Evolutionary conservation across 2,113 vertebrate genomes (phyloP).

Genomic region (Melanerpes aurifrons): DNA sequence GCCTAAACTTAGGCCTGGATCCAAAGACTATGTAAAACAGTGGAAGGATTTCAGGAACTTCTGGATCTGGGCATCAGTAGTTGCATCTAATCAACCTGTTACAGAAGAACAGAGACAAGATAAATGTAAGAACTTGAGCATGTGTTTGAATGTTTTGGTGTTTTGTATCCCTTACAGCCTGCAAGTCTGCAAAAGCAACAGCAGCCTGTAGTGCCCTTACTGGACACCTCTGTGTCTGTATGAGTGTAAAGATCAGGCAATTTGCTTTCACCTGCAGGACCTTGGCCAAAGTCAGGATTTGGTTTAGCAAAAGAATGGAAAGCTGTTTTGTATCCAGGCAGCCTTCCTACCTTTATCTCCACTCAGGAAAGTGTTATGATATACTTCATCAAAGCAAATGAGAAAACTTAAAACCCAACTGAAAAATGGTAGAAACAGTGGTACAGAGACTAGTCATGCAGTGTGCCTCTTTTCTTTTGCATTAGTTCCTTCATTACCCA

Average conservation of each 20-base stretch:
- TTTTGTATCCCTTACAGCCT: slow-evolving; percentile 7
- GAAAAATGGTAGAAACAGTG: background rate
- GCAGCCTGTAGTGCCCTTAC: background rate
- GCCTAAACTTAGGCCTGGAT: background rate
- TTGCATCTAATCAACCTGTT: background rate
- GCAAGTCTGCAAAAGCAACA: background rate
- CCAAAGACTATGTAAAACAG: background rate
- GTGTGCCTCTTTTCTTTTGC: background rate
- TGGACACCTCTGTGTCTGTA: background rate
- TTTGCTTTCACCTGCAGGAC: background rate
- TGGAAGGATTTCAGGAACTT: slow-evolving; percentile 34
- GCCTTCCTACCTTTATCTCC: background rate
- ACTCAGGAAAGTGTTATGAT: background rate
- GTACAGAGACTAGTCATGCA: background rate
- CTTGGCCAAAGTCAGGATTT: background rate
- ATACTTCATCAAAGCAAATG: background rate
- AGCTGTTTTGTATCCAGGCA: background rate
- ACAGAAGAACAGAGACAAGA: slow-evolving; percentile 19
- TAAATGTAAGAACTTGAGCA: background rate
- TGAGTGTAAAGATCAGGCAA: background rate
- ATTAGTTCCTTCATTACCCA: background rate
- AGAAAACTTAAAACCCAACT: background rate
- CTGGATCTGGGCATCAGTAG: slow-evolving; percentile 7
- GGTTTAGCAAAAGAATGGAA: background rate
- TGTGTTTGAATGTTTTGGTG: background rate